These are phyloP conservation scores for Chironomus riparius DNA, from an alignment of 2,888 invertebrate genomes.

Conservation along the genomic window DNA sequence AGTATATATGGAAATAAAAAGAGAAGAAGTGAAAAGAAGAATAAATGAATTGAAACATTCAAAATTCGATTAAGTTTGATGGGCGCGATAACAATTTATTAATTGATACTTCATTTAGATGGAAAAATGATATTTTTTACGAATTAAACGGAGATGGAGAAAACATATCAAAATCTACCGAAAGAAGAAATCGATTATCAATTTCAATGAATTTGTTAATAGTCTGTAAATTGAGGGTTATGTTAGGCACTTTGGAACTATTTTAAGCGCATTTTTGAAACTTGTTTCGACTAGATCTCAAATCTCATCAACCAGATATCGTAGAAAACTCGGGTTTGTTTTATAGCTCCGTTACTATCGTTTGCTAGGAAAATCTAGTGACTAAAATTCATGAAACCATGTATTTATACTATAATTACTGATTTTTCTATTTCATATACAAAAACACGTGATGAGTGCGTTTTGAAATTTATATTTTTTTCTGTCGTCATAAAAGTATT, in stretches of 20 bases:
- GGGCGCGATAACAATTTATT: constrained; percentile 21
- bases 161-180: background rate
- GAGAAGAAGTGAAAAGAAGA: background rate
- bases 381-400: no score
- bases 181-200: background rate
- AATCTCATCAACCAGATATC: no score
- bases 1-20: background rate
- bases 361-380: no score
- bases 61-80: constrained; percentile 25
- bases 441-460: no score
- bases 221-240: background rate
- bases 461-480: no score
- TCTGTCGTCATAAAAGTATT: no score
- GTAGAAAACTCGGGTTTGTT: no score
- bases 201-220: background rate
- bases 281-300: no score
- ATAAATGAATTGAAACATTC: constrained; percentile 19
- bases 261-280: no score
- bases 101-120: constrained; percentile 18
- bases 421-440: no score
- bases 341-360: no score
- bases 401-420: no score
- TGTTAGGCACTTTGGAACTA: background rate
- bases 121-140: constrained; percentile 17
- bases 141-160: constrained; percentile 1